A percentile compares a stretch with the other conserved stretches of the same genome.
phyloP scores from a whole-genome alignment of 2,797 vertebrate species.

The Heterohyrax brucei region DNA sequence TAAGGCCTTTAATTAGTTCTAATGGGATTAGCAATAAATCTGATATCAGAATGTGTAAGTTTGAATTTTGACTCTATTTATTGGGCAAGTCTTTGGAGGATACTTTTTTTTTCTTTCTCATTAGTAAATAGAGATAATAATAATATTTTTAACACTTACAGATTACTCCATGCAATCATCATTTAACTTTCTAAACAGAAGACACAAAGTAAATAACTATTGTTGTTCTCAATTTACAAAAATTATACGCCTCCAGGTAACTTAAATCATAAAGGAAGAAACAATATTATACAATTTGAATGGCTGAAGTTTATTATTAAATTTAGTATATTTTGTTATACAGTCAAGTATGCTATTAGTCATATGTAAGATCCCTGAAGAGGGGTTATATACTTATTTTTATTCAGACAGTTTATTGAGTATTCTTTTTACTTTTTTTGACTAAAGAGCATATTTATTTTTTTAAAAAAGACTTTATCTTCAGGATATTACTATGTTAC shows the following conservation, averaged over 20 bases:
- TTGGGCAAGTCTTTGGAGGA: neutral
- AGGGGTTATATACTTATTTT: neutral
- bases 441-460: too few species aligned
- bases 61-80: neutral
- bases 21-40: neutral
- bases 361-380: neutral
- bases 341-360: neutral
- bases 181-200: constrained; percentile 2
- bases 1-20: too few species aligned
- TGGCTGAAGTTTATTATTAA: neutral
- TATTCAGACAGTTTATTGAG: neutral
- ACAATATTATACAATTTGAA: neutral
- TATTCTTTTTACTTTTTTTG: neutral
- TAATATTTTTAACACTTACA: neutral
- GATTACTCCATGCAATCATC: neutral
- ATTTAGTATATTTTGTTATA: constrained; percentile 25
- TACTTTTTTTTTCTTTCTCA: neutral
- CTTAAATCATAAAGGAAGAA: neutral
- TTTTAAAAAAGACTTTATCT: too few species aligned
- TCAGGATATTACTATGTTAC: too few species aligned
- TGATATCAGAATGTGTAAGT: neutral
- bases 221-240: neutral
- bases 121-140: neutral
- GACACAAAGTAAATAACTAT: neutral
- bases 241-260: neutral